A percentile compares a stretch with the other conserved stretches of the same genome.
Evolutionary conservation across 2,797 vertebrate species (phyloP).

Genomic region (Darevskia mixta): DNA sequence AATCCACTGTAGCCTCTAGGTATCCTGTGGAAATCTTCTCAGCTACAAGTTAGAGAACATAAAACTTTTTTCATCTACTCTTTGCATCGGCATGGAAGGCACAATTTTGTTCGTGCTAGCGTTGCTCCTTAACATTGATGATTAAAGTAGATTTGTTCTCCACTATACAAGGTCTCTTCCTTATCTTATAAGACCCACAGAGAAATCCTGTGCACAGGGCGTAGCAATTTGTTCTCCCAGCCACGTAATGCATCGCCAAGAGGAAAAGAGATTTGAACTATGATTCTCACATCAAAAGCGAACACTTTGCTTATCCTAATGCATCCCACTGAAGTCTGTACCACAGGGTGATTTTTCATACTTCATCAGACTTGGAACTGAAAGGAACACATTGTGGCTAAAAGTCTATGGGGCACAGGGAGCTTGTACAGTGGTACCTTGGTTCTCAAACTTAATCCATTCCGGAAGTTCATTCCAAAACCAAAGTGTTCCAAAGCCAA

Average conservation of each 20-base stretch:
- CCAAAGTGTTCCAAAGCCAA: no score
- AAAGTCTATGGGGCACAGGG: no score
- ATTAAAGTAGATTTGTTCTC: slow-evolving; percentile 8
- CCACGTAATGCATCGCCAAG: not conserved
- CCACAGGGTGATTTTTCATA: no score
- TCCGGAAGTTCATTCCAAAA: no score
- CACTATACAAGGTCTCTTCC: not conserved
- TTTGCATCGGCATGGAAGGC: not conserved
- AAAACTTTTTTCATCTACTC: slow-evolving; percentile 10
- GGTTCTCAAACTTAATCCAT: no score
- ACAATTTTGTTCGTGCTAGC: not conserved
- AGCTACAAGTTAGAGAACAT: slow-evolving; percentile 7
- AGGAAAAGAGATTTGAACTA: not conserved
- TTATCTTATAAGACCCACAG: not conserved
- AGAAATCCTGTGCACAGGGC: not conserved
- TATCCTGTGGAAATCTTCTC: slow-evolving; percentile 42
- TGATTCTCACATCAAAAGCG: not conserved
- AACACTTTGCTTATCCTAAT: not conserved
- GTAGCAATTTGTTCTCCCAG: not conserved
- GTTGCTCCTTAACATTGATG: slow-evolving; percentile 13
- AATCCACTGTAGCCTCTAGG: not conserved
- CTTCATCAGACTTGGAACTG: no score
- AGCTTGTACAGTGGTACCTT: no score
- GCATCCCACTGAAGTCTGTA: not conserved
- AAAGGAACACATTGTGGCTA: no score